Percentiles rank a stretch among this genome's conserved stretches.
These are phyloP conservation scores for Zapornia atra DNA, from an alignment of 2,113 vertebrate genomes.

Conservation along the genomic window DNA sequence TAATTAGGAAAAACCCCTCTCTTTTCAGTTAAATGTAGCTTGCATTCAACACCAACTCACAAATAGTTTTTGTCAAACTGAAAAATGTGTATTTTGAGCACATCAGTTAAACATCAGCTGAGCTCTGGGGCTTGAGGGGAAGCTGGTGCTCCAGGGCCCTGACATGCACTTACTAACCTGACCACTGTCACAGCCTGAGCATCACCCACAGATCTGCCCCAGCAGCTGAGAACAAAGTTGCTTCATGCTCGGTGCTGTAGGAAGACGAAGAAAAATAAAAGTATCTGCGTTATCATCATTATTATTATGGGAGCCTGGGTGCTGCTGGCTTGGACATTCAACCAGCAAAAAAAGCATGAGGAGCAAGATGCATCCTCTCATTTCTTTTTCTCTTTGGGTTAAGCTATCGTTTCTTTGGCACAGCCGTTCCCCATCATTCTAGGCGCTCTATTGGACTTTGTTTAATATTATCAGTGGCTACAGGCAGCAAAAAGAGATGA, in stretches of 20 bases:
- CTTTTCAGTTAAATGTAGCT: neutral
- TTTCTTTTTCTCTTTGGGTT: neutral
- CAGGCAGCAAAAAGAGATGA: constrained; percentile 33
- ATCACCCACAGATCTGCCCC: neutral
- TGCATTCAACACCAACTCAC: neutral
- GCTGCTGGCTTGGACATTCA: neutral
- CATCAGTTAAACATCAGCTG: neutral
- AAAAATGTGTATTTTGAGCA: neutral
- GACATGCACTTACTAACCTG: neutral
- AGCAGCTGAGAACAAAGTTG: neutral
- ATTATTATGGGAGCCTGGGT: neutral
- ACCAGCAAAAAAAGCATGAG: neutral
- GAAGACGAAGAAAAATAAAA: neutral
- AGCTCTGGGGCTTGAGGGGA: neutral
- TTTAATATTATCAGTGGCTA: constrained; percentile 34
- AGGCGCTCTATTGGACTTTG: neutral
- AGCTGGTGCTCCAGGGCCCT: neutral
- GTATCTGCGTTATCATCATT: no score
- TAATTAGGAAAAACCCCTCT: neutral
- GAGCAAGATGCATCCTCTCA: neutral
- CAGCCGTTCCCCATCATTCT: neutral
- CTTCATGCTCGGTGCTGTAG: neutral
- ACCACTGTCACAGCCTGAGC: neutral
- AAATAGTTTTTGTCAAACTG: neutral
- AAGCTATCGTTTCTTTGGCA: neutral